A percentile compares a stretch with the other conserved stretches of the same genome.
phyloP scores from a whole-genome alignment of 2,797 vertebrate species.

The Phataginus tricuspis region DNA sequence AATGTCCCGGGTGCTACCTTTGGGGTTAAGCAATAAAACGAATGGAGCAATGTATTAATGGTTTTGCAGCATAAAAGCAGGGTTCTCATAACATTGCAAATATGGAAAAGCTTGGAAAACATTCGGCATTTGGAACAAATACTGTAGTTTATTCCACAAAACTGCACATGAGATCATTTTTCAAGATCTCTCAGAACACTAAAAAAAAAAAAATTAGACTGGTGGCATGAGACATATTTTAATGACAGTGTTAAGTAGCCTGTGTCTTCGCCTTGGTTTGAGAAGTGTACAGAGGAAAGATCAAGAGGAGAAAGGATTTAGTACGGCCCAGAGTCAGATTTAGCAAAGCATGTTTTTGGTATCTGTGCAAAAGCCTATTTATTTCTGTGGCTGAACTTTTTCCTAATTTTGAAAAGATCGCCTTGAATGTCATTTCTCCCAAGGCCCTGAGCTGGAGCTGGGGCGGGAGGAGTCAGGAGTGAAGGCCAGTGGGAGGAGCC shows the following conservation, averaged over 20 bases:
- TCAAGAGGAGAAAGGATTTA: neutral
- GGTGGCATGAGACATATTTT: neutral
- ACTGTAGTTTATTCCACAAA: neutral
- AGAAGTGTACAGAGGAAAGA: neutral
- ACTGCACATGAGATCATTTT: conserved; percentile 2
- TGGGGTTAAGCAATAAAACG: neutral
- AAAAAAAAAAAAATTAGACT: neutral
- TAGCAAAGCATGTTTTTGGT: neutral
- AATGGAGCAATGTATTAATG: neutral
- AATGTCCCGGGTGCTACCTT: neutral
- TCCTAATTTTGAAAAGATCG: neutral
- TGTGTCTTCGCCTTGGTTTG: neutral
- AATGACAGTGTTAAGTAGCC: neutral
- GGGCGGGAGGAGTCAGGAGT: neutral
- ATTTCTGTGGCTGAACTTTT: neutral
- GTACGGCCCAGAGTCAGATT: neutral
- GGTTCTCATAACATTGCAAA: conserved; percentile 7
- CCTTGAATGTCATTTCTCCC: neutral
- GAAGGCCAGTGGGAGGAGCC: neutral
- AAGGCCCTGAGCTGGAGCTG: neutral
- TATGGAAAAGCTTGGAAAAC: conserved; percentile 34
- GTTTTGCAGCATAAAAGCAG: neutral
- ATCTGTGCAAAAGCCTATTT: neutral
- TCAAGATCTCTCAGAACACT: neutral
- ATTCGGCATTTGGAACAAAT: neutral